Percentiles rank a stretch among this genome's conserved stretches.
phyloP scores from a whole-genome alignment of 1,140 invertebrate genomes.

The Dinothrombium tinctorium region DNA sequence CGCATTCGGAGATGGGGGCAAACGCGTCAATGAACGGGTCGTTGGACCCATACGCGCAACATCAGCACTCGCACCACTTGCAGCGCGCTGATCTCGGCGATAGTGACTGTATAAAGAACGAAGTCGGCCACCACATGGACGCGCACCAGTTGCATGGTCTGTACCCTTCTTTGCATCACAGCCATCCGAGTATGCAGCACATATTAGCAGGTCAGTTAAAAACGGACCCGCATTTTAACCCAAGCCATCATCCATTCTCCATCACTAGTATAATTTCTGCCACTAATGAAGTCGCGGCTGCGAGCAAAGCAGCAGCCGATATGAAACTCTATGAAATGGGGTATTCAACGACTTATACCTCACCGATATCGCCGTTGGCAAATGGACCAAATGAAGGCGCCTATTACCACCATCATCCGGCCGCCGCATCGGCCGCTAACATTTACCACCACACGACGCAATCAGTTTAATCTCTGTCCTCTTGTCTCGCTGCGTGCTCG shows the following conservation, averaged over 20 bases:
- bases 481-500: too few relatives aligned
- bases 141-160: constrained; percentile 2
- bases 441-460: too few relatives aligned
- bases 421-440: too few relatives aligned
- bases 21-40: too few relatives aligned
- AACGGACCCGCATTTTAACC: constrained; percentile 23
- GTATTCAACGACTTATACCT: constrained; percentile 32
- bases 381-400: constrained; percentile 18
- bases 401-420: constrained; percentile 13
- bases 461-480: too few relatives aligned
- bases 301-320: constrained; percentile 33
- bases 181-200: constrained; percentile 9
- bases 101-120: too few relatives aligned
- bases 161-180: not conserved
- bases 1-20: too few relatives aligned
- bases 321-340: constrained; percentile 29
- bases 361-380: constrained; percentile 19
- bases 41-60: too few relatives aligned
- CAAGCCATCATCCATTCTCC: constrained; percentile 61
- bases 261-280: constrained; percentile 55
- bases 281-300: constrained; percentile 36
- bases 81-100: constrained; percentile 6
- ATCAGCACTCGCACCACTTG: too few relatives aligned
- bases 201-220: constrained; percentile 17
- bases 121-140: constrained; percentile 5